A percentile compares a stretch with the other conserved stretches of the same genome.
Evolutionary conservation across 2,888 invertebrate species (phyloP).

Genomic region (Cataglyphis livida): DNA sequence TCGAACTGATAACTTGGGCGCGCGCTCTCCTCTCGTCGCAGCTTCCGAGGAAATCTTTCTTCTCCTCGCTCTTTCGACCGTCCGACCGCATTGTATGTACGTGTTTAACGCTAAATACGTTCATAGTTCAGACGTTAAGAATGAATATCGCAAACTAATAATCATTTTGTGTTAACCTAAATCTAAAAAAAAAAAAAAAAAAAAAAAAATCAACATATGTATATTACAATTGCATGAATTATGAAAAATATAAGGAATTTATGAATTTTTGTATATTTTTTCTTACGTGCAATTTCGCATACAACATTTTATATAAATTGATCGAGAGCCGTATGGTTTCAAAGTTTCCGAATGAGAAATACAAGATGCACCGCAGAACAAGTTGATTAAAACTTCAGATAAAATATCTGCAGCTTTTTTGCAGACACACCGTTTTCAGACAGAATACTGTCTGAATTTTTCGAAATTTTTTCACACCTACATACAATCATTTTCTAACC

Average conservation of each 20-base stretch:
- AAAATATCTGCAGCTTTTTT: too few species aligned
- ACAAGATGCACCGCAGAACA: too few species aligned
- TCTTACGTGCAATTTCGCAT: background rate
- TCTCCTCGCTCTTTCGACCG: background rate
- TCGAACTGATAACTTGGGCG: conserved; percentile 61
- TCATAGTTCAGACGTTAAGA: background rate
- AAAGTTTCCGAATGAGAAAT: too few species aligned
- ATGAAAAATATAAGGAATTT: background rate
- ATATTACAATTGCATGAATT: background rate
- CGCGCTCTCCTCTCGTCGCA: conserved; percentile 62
- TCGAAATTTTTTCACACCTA: too few species aligned
- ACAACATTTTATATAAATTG: too few species aligned
- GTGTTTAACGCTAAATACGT: conserved; percentile 1
- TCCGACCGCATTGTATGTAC: background rate
- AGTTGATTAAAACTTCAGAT: too few species aligned
- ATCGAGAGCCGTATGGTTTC: too few species aligned
- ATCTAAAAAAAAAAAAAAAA: background rate
- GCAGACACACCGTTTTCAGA: too few species aligned
- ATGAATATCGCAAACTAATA: background rate
- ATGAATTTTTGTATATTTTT: too few species aligned
- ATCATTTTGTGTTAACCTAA: background rate
- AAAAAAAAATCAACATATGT: background rate
- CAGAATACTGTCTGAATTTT: too few species aligned
- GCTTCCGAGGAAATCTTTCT: conserved; percentile 71
- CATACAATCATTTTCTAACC: background rate